Conservation (phyloP, 2,113 vertebrate genomes). For the Phrynosoma blainvillii region DNA sequence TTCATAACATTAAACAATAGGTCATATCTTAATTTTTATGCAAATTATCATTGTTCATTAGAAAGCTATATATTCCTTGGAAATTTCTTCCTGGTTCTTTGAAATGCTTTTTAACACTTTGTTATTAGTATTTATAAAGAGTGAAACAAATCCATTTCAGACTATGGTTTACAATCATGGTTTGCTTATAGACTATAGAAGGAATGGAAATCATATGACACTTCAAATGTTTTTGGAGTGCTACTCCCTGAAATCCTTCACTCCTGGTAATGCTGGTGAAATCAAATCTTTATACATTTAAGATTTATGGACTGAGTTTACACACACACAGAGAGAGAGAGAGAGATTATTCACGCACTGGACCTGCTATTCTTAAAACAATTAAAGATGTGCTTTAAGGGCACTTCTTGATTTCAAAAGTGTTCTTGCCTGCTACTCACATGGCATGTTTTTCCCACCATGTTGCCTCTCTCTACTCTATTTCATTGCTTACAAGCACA, state of each 20-base stretch:
- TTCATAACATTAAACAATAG: constrained; percentile 10
- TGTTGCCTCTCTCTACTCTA: not conserved
- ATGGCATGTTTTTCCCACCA: not conserved
- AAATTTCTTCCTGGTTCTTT: not conserved
- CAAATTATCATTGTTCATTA: not conserved
- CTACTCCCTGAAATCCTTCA: too few relatives aligned
- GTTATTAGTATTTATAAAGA: constrained; percentile 5
- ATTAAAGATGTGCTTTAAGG: not conserved
- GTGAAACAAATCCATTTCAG: not conserved
- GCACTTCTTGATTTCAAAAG: not conserved
- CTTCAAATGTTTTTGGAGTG: too few relatives aligned
- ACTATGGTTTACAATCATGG: not conserved
- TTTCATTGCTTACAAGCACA: not conserved
- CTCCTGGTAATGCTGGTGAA: too few relatives aligned
- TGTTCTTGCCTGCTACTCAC: not conserved
- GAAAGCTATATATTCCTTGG: not conserved
- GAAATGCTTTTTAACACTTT: constrained; percentile 22
- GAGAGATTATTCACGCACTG: too few relatives aligned
- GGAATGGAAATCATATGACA: not conserved
- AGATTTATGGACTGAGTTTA: too few relatives aligned
- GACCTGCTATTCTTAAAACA: too few relatives aligned
- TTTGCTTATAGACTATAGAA: not conserved
- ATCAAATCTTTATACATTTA: too few relatives aligned
- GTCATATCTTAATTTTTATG: not conserved
- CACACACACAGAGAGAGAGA: too few relatives aligned